A percentile compares a stretch with the other conserved stretches of the same genome.
phyloP scores from a whole-genome alignment of 2,888 invertebrate genomes.

The Mesorhabditis spiculigera region DNA sequence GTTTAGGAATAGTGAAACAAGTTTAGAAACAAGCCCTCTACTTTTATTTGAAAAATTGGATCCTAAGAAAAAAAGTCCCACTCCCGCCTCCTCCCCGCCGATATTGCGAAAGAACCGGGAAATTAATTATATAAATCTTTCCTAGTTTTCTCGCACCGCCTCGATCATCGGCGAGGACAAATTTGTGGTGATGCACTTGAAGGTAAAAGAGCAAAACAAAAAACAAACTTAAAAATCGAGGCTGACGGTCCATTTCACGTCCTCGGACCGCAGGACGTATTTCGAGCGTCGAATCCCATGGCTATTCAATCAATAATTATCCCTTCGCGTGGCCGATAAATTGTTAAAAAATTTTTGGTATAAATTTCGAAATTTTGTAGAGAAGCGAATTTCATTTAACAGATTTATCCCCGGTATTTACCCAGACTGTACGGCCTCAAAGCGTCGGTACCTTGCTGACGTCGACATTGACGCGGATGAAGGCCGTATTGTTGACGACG shows the following conservation, averaged over 20 bases:
- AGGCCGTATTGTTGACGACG: slow-evolving; percentile 6
- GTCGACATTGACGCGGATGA: slow-evolving; percentile 4
- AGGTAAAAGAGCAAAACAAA: background rate
- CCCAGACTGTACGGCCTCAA: background rate
- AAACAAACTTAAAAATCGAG: background rate
- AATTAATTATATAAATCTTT: no score
- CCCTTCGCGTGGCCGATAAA: background rate
- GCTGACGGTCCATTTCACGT: slow-evolving; percentile 2
- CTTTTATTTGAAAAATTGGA: no score
- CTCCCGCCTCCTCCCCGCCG: no score
- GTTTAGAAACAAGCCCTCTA: no score
- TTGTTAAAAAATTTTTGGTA: no score
- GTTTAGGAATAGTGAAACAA: no score
- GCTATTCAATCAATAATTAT: background rate
- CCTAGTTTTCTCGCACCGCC: background rate
- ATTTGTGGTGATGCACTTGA: background rate
- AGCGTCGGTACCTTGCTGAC: background rate
- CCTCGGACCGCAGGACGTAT: background rate
- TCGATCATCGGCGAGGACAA: background rate
- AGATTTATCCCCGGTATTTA: background rate
- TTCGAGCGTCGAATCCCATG: background rate
- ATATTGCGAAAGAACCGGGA: no score
- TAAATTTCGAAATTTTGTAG: no score
- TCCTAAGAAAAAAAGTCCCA: no score
- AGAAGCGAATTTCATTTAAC: no score